These are phyloP conservation scores for Tenebrio molitor DNA, from an alignment of 1,140 invertebrate species.

Conservation along the genomic window DNA sequence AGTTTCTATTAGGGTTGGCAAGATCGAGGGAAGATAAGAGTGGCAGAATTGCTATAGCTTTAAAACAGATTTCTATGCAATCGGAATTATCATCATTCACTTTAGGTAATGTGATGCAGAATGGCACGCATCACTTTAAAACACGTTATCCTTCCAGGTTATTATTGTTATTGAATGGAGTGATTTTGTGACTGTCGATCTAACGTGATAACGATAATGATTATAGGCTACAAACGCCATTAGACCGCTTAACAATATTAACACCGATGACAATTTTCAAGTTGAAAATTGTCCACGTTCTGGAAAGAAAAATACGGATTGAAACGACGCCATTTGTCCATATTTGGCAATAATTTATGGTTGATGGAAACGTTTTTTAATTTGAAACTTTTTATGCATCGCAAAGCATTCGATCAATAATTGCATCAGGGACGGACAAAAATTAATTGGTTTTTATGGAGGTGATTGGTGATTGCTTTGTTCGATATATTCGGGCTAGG, in stretches of 20 bases:
- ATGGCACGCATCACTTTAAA: constrained; percentile 55
- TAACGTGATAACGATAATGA: constrained; percentile 45
- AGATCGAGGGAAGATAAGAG: constrained; percentile 43
- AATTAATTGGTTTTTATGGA: constrained; percentile 44
- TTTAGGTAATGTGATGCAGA: constrained; percentile 54
- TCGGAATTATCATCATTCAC: constrained; percentile 50
- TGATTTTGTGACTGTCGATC: constrained; percentile 54
- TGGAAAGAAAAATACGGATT: not conserved
- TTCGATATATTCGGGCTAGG: constrained; percentile 23
- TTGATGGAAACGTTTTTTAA: no score
- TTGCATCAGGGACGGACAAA: constrained; percentile 21
- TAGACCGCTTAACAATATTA: constrained; percentile 17
- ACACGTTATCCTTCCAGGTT: constrained; percentile 40
- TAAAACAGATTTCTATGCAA: constrained; percentile 37
- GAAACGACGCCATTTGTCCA: no score
- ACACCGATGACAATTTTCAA: not conserved
- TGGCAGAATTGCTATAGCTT: constrained; percentile 30
- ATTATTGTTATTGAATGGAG: constrained; percentile 57
- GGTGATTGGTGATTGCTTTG: constrained; percentile 44
- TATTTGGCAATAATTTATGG: no score
- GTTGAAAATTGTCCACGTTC: not conserved
- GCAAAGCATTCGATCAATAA: not conserved
- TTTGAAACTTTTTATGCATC: not conserved
- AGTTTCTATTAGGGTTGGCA: constrained; percentile 49
- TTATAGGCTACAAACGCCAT: constrained; percentile 19